These are phyloP conservation scores for Megaleporinus macrocephalus DNA, from an alignment of 2,113 vertebrate species.

Conservation along the genomic window DNA sequence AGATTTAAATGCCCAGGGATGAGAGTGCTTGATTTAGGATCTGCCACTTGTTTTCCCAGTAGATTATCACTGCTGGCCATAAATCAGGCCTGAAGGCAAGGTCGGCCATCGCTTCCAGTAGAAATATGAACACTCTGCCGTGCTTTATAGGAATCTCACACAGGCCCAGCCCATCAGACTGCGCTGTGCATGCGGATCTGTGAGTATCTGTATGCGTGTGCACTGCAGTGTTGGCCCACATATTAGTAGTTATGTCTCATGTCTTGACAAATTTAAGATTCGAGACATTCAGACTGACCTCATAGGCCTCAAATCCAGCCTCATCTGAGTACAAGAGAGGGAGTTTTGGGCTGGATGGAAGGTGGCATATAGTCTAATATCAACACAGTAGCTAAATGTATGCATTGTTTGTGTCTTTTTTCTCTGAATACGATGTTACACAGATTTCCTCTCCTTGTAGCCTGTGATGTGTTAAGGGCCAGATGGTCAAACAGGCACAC, in stretches of 20 bases:
- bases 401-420: not conserved
- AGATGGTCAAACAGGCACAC: not conserved
- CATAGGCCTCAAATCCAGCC: not conserved
- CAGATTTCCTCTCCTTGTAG: not conserved
- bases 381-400: not conserved
- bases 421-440: not conserved
- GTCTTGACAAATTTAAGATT: too few species aligned
- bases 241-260: not conserved
- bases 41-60: slow-evolving; percentile 32
- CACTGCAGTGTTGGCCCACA: not conserved
- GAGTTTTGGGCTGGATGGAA: not conserved
- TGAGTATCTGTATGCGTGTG: not conserved
- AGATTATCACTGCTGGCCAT: slow-evolving; percentile 38
- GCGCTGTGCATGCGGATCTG: not conserved
- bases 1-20: slow-evolving; percentile 31
- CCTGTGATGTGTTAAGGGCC: not conserved
- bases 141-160: not conserved
- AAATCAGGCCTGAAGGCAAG: slow-evolving; percentile 41
- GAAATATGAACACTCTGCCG: not conserved
- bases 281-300: not conserved
- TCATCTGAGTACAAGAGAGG: not conserved
- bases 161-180: not conserved
- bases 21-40: slow-evolving; percentile 42
- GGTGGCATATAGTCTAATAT: too few species aligned
- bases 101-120: not conserved